These are phyloP conservation scores for Perognathus longimembris DNA, from an alignment of 2,113 vertebrate genomes.

Conservation along the genomic window DNA sequence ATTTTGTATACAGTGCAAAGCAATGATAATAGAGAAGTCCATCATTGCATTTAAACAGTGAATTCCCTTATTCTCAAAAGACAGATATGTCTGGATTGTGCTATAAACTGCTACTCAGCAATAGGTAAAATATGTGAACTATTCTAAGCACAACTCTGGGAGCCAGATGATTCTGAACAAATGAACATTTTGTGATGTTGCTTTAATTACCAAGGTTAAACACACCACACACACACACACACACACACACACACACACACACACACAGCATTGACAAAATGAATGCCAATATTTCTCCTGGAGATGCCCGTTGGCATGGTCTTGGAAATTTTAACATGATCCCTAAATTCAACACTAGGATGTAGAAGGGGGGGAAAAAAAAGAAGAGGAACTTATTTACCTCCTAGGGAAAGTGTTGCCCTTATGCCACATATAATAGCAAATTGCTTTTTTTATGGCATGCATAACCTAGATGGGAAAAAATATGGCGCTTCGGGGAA, in stretches of 20 bases:
- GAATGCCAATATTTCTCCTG: conserved; percentile 65
- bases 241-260: too few species aligned
- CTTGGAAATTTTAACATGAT: conserved; percentile 88
- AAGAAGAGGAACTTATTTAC: conserved; percentile 88
- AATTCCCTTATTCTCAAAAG: conserved; percentile 82
- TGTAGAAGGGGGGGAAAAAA: conserved; percentile 71
- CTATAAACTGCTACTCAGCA: conserved; percentile 76
- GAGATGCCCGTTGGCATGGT: conserved; percentile 70
- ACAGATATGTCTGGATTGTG: conserved; percentile 80
- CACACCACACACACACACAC: too few species aligned
- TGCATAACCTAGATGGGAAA: conserved; percentile 92
- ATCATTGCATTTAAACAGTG: conserved; percentile 80
- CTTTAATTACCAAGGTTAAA: conserved; percentile 62
- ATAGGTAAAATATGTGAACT: conserved; percentile 79
- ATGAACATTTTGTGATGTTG: conserved; percentile 70
- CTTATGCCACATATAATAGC: conserved; percentile 93
- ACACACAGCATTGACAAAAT: conserved; percentile 44
- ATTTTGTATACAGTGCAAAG: conserved; percentile 68
- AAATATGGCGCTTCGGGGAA: conserved; percentile 99
- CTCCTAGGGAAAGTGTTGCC: conserved; percentile 91
- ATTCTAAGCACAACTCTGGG: conserved; percentile 67
- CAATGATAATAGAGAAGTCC: conserved; percentile 81
- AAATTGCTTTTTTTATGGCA: conserved; percentile 97
- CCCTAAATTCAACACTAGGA: conserved; percentile 86
- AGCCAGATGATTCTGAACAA: conserved; percentile 73